Evolutionary conservation across 2,888 invertebrate species (phyloP).

Genomic region (Brachyptera putata): DNA sequence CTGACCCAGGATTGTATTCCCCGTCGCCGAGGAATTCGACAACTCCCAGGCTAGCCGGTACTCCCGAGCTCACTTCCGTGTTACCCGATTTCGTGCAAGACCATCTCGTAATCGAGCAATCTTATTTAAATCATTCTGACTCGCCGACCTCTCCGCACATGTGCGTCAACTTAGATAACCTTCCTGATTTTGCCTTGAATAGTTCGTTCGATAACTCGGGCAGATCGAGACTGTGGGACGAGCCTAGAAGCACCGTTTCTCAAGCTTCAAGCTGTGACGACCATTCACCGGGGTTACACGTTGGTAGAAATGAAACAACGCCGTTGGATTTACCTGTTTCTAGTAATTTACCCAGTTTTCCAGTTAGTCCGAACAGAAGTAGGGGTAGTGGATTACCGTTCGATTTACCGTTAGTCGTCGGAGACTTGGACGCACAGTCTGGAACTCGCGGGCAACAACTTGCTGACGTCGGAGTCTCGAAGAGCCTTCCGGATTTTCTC

Average conservation of each 20-base stretch:
- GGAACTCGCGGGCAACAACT: conserved; percentile 18
- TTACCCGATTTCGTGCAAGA: conserved; percentile 87
- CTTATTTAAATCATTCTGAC: conserved; percentile 52
- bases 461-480: conserved; percentile 43
- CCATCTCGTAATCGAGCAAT: conserved; percentile 77
- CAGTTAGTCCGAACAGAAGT: conserved; percentile 1
- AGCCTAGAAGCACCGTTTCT: conserved; percentile 9
- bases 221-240: conserved; percentile 24
- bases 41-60: conserved; percentile 24
- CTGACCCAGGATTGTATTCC: conserved; percentile 24
- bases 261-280: neutral
- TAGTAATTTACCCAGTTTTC: neutral
- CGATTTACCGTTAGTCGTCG: conserved; percentile 29
- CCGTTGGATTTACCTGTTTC: neutral
- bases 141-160: conserved; percentile 48
- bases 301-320: neutral
- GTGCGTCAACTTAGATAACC: conserved; percentile 59
- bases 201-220: conserved; percentile 4
- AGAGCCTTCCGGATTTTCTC: conserved; percentile 65
- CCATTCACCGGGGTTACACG: neutral
- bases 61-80: conserved; percentile 50
- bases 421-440: conserved; percentile 11
- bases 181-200: conserved; percentile 48
- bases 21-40: conserved; percentile 3
- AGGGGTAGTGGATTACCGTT: conserved; percentile 30